phyloP scores from a whole-genome alignment of 2,797 vertebrate species.

The Paedocypris micromegethes region DNA sequence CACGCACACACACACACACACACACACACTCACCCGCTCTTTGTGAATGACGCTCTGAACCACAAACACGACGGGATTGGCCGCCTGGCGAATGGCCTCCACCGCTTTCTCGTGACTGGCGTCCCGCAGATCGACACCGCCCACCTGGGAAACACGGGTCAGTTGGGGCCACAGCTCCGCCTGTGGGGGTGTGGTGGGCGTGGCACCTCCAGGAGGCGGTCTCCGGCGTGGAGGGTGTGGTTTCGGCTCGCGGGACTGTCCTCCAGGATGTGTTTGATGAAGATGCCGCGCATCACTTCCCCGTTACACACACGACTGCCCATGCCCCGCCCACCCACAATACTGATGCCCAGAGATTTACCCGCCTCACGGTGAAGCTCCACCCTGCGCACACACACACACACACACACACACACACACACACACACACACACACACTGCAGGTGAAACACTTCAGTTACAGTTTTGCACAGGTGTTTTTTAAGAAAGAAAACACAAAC shows the following conservation, averaged over 20 bases:
- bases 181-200: constrained; percentile 1
- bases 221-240: constrained; percentile 90
- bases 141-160: constrained; percentile 74
- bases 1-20: neutral
- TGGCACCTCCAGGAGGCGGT: constrained; percentile 89
- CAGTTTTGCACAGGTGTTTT: no score
- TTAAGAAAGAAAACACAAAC: no score
- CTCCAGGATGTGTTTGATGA: constrained; percentile 95
- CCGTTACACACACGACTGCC: constrained; percentile 93
- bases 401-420: constrained; percentile 8
- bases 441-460: no score
- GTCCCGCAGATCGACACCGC: constrained; percentile 90
- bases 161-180: neutral
- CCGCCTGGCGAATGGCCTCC: constrained; percentile 94
- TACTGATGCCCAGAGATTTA: constrained; percentile 95
- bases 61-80: constrained; percentile 91
- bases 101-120: constrained; percentile 98
- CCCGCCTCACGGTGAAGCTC: constrained; percentile 88
- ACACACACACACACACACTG: neutral
- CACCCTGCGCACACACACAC: constrained; percentile 67
- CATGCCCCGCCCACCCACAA: constrained; percentile 95
- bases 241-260: constrained; percentile 94
- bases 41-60: constrained; percentile 93
- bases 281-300: constrained; percentile 97
- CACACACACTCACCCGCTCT: constrained; percentile 78